Evolutionary conservation across 2,888 invertebrate species (phyloP).

Genomic region (Emmelina monodactyla): DNA sequence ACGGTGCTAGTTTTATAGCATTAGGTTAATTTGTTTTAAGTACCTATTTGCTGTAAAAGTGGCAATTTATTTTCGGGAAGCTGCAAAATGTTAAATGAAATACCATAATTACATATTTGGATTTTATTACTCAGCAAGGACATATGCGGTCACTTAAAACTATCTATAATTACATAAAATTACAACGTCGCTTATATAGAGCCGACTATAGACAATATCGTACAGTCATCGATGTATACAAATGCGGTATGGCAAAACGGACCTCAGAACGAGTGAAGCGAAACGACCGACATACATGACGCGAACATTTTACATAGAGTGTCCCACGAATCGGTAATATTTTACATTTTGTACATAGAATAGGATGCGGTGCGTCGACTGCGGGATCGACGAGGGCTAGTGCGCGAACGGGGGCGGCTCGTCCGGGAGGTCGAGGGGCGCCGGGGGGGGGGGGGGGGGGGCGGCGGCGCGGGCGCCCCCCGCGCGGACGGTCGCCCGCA

Average conservation of each 20-base stretch:
- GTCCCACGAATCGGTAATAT: no score
- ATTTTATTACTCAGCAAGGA: constrained; percentile 1
- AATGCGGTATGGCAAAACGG: no score
- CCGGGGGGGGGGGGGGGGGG: neutral
- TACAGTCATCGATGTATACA: no score
- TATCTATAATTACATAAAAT: constrained; percentile 1
- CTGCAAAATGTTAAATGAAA: no score
- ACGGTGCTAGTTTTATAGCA: no score
- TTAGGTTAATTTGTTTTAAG: no score
- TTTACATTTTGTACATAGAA: no score
- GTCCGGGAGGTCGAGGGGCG: neutral
- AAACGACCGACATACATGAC: neutral
- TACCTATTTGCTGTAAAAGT: no score
- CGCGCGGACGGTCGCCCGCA: constrained; percentile 26
- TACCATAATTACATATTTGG: no score
- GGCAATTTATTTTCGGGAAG: no score
- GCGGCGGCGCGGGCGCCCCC: constrained; percentile 17
- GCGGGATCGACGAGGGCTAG: neutral
- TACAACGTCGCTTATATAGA: neutral
- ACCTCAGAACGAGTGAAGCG: neutral
- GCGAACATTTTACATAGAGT: no score
- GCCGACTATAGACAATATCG: no score
- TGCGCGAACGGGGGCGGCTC: neutral
- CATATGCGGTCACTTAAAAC: neutral
- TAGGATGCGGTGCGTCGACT: neutral